Evolutionary conservation across 2,797 vertebrate species (phyloP), one percentile per base, ranked within the genome.

Genomic region (Etheostoma nigrum): DNA sequence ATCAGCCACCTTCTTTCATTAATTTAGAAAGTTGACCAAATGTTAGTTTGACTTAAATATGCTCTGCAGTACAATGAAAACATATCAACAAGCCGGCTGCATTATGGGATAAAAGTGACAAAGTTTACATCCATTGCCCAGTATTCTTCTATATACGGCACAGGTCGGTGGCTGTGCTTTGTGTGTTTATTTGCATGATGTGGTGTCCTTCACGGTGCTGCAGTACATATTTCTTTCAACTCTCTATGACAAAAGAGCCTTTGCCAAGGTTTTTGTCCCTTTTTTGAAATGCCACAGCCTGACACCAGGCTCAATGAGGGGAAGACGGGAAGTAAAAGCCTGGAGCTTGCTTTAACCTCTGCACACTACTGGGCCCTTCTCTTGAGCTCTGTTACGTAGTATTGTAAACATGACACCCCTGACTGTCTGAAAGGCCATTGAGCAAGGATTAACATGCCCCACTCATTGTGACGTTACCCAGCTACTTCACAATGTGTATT

Each of bases 201-300:
- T 58, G 10, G 49, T 75, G 92, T 91, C 90, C 92, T 94, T 93
- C 89, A 89, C 61, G 78, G 77, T 79, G 69, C 82, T 61, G 77
- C 83, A 52, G 76, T 67, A 83, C 73, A 76, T 86, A 79, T 75
- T 79, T 74, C 74, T 83, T 79, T 88, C 74, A 78, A 82, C 80
- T 59, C 75, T 77, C 68, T 9, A 60, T 77, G 86, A 92, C 89
- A 89, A 86, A 86, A 79, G 55, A 86, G 84, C 83, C 77, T 59
- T 66, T 85, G 82, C 88, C 90, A 90, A 85, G 81, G 81, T 82
- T 90, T 40, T 87, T 86, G 79, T 85, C 73, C 81, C 83, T 57
- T 74, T 30, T 23, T 85, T 82, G 14, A 93, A 93, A 94, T 91
- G 90, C 81, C 91, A 88, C 44, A 58, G 84, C 74, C 72, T 82